Base-by-base conservation (phyloP, 1,140 invertebrate species). In the Pseudomyrmex dendroicus region DNA sequence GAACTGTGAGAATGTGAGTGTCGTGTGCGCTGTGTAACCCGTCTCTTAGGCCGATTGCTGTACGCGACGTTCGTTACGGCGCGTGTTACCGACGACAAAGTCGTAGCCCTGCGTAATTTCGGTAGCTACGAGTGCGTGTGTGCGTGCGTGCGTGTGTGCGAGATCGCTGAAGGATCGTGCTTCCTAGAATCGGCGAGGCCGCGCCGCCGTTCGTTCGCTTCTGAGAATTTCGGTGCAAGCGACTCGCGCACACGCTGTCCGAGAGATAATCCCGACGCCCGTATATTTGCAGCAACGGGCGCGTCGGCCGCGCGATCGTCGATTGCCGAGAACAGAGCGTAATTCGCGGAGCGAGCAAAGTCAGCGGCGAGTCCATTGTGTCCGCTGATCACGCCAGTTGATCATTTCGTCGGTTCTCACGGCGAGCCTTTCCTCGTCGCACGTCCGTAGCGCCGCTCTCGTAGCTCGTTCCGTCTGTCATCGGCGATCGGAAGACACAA, bases 1-100 rank as follows among this genome's bases (percentile, higher is more conserved):
- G 77, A 83, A 87, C 78, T 84, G 89, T 86, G 85, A 90, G 83
- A 89, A 89, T 78, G 90, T 91, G 89, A 91, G 90, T 91, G 87
- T 82, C 63, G 35, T 44, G 86, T 72, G 52, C 22, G 59, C 20
- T 35, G 72, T 20, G 13, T 9, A 17, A 46, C 12, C 10, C 20
- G 20, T 35, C 35, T 35, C n/a, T 52, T 12, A 9, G 17, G 12
- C 48, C 67, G 48, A 15, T 22, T 12, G 48, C 67, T 20, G 50
- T 59, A 50, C 15, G 2, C 52, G n/a, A n/a, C 35, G 5, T 57
- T 35, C 15, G 52, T 35, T 35, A 20, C 17, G 73, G 35, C 72
- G 48, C 66, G 66, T 50, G 67, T 70, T 35, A 52, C 68, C 68
- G 68, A 72, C 25, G 35, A 35, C 52, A 64, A 17, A 3, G 17